Percentiles rank a stretch among this genome's conserved stretches.
phyloP scores from a whole-genome alignment of 1,140 invertebrate species.

The Stenopsyche tienmushanensis region DNA sequence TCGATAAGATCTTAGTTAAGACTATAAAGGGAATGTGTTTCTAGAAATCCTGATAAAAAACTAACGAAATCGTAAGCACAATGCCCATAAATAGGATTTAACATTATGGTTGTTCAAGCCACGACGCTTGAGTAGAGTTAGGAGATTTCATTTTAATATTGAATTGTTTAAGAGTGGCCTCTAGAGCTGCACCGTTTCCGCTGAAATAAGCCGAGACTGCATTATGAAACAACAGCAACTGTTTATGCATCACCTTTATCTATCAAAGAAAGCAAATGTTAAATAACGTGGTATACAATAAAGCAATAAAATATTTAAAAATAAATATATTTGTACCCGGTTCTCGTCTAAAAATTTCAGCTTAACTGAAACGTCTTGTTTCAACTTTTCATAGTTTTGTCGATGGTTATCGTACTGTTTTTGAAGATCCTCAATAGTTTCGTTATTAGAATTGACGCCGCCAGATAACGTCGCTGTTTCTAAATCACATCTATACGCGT shows the following conservation, averaged over 20 bases:
- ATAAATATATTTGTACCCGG: constrained; percentile 66
- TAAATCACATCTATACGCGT: constrained; percentile 92
- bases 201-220: constrained; percentile 96
- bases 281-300: constrained; percentile 11
- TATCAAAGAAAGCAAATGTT: constrained; percentile 52
- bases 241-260: constrained; percentile 99
- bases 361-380: constrained; percentile 92
- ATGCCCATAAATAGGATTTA: constrained; percentile 14
- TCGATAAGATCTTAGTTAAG: too few species aligned
- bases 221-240: constrained; percentile 92
- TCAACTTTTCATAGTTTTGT: constrained; percentile 85
- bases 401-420: constrained; percentile 82
- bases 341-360: constrained; percentile 96
- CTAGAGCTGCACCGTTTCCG: constrained; percentile 89
- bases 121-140: constrained; percentile 37
- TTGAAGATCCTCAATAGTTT: constrained; percentile 75
- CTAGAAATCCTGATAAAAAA: too few species aligned
- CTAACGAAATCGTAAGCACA: too few species aligned
- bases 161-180: constrained; percentile 95
- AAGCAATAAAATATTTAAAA: not conserved
- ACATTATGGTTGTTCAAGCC: constrained; percentile 40
- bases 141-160: constrained; percentile 70
- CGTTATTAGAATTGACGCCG: constrained; percentile 60
- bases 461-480: constrained; percentile 59
- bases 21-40: too few species aligned